Evolutionary conservation across 1,140 invertebrate genomes (phyloP), one percentile per base, ranked within the genome.

Genomic region (Papilio polytes): DNA sequence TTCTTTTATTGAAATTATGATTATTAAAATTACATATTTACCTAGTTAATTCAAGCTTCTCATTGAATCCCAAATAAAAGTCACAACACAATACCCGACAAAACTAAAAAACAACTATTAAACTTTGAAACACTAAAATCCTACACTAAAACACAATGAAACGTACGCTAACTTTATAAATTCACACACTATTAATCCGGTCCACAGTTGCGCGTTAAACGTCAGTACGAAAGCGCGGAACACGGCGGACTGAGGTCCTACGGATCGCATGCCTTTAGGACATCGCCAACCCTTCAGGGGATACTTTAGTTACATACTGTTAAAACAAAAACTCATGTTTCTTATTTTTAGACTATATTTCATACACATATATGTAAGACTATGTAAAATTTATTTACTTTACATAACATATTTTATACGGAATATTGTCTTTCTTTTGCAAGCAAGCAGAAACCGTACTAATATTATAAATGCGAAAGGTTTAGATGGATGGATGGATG

Each of bases 161-260:
- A 63, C 13, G 13, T 76, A 76, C 74, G 74, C 4, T 2, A 53
- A 76, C 74, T 76, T 70, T 70, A 70, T 31, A 70, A 26, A 31
- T 70, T 31, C 63, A 70, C 59, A 13, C 26, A 70, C 63, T 70
- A 6, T 70, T 70, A 70, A 70, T 70, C 26, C 22, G 22, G 22
- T 26, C 26, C 13, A 76, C 74, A 76, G 4, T n/a, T 41, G 41
- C 41, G 20, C 72, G 13, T 46, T 46, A n/a, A 12, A 76, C 74
- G 74, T 46, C 46, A 44, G 74, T 22, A 51, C 74, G 46, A 26
- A 53, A 76, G 46, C 74, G 46, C 74, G 74, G 46, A 46, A 20
- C 41, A 76, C 46, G 22, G 46, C 74, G 74, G 48, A 76, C 74
- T 76, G 46, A 76, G 20, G 74, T 51, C 74, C 74, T 76, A 48